A percentile compares a stretch with the other conserved stretches of the same genome.
Conservation (phyloP, 2,797 vertebrate genomes). For the Poeciliopsis paucimaculata region DNA sequence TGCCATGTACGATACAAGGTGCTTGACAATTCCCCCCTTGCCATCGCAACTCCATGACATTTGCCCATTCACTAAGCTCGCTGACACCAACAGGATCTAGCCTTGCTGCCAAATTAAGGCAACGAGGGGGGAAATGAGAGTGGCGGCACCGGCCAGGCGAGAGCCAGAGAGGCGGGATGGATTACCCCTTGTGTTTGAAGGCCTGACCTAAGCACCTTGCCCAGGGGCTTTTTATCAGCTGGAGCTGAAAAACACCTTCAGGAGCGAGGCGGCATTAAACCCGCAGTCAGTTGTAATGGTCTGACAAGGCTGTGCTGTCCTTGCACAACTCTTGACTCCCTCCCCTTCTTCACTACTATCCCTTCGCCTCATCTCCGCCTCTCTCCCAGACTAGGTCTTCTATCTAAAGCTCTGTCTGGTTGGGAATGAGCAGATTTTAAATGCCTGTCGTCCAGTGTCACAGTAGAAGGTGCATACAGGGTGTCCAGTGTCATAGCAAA, state of each 20-base stretch:
- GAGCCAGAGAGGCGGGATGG: conserved; percentile 79
- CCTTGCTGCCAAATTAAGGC: conserved; percentile 82
- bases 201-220: conserved; percentile 87
- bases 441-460: conserved; percentile 73
- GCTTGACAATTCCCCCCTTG: conserved; percentile 79
- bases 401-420: conserved; percentile 66
- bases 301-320: conserved; percentile 84
- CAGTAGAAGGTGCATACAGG: conserved; percentile 74
- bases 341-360: conserved; percentile 63
- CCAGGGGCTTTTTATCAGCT: conserved; percentile 83
- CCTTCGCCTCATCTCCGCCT: conserved; percentile 46
- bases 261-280: conserved; percentile 71
- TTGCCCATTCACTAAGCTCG: conserved; percentile 83
- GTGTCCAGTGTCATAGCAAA: conserved; percentile 78
- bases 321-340: conserved; percentile 79
- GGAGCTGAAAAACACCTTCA: conserved; percentile 85
- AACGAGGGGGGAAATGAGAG: conserved; percentile 80
- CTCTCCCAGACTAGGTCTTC: conserved; percentile 59
- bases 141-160: conserved; percentile 69
- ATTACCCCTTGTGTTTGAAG: conserved; percentile 86
- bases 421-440: conserved; percentile 72
- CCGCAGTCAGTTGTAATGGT: conserved; percentile 71
- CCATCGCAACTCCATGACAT: conserved; percentile 79
- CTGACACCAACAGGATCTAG: conserved; percentile 86
- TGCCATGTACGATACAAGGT: conserved; percentile 79